These are phyloP conservation scores for Beris morrisii DNA, from an alignment of 2,888 invertebrate genomes.

Conservation along the genomic window DNA sequence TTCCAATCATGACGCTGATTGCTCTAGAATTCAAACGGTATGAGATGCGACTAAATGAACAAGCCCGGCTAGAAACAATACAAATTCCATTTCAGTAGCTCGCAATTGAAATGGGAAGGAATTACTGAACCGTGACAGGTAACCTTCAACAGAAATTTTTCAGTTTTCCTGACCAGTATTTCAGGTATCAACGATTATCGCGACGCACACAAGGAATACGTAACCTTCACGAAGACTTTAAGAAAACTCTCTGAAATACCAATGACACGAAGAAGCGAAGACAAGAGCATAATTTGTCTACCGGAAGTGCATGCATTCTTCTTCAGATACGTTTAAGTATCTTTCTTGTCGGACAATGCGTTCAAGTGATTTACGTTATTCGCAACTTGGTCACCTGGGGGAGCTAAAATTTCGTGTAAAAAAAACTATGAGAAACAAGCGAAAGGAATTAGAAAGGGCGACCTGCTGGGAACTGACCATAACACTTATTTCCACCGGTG, in stretches of 20 bases:
- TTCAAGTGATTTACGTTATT: no score
- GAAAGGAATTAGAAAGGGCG: no score
- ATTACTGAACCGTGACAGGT: slow-evolving; percentile 1
- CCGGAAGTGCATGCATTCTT: slow-evolving; percentile 22
- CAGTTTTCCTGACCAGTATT: neutral
- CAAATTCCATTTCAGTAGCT: slow-evolving; percentile 8
- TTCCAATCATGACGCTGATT: no score
- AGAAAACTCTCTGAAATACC: neutral
- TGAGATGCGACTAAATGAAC: no score
- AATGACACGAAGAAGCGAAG: neutral
- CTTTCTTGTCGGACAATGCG: neutral
- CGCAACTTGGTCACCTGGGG: no score
- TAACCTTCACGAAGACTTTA: neutral
- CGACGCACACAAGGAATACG: neutral
- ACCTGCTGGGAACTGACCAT: no score
- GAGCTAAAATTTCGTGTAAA: no score
- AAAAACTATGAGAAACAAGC: no score
- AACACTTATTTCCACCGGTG: no score
- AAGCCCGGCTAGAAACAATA: slow-evolving; percentile 7
- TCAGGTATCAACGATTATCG: slow-evolving; percentile 3
- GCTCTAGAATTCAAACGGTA: no score
- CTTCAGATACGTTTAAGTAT: slow-evolving; percentile 1
- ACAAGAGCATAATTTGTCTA: slow-evolving; percentile 14
- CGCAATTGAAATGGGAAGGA: neutral
- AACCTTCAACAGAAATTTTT: neutral